phyloP scores from a whole-genome alignment of 2,113 vertebrate species.

The Semicossyphus pulcher region DNA sequence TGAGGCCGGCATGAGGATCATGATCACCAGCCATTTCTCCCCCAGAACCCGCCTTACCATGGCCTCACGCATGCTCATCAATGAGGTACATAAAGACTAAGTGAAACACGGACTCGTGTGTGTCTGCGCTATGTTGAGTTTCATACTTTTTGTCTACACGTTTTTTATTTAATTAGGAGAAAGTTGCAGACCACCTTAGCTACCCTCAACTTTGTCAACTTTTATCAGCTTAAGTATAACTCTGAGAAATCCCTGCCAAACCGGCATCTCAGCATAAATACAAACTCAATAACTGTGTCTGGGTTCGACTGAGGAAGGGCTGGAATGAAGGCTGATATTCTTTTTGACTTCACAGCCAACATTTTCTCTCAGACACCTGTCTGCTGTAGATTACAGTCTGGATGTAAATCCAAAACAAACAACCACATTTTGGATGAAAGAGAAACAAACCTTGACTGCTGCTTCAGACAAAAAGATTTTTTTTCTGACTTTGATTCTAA shows the following conservation, averaged over 20 bases:
- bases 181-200: no score
- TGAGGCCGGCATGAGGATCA: conserved; percentile 96
- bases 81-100: conserved; percentile 91
- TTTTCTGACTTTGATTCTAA: no score
- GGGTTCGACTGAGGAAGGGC: no score
- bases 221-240: neutral
- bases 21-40: conserved; percentile 99
- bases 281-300: conserved; percentile 41
- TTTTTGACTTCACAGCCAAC: neutral
- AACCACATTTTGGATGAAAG: conserved; percentile 1
- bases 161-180: no score
- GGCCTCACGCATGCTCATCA: conserved; percentile 98
- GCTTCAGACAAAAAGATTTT: neutral
- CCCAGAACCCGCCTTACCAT: conserved; percentile 98
- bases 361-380: conserved; percentile 35
- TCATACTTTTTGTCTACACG: no score
- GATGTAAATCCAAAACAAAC: conserved; percentile 33
- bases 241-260: neutral
- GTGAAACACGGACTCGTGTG: neutral
- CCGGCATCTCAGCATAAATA: no score
- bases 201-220: no score
- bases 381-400: neutral
- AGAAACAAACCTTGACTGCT: conserved; percentile 5
- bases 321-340: neutral
- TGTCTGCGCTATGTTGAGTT: neutral